Base-by-base conservation (phyloP, 2,113 vertebrate species). In the Falcunculus frontatus region DNA sequence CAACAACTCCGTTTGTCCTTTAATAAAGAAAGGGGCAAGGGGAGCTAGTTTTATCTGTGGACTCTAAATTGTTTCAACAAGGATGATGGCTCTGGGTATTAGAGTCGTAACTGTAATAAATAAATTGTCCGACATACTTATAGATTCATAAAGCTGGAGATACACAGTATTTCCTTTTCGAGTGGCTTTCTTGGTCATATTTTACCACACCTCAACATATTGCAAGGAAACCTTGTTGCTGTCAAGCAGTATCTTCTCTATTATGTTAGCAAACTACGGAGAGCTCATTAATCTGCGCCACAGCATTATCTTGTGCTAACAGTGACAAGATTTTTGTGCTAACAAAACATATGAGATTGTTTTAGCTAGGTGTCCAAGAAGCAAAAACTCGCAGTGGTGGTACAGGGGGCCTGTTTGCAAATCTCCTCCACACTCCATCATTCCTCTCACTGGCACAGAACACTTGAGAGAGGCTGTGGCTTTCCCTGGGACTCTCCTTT, bases 381-480 rank as follows among this genome's bases (percentile, higher is more conserved):
- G 30, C 26, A 63, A 78, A 67, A 23, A 9, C 1, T 55, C 47
- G 35, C 49, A 87, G 60, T 19, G 20, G 18, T 59, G 59, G 23
- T 16, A 21, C 35, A 70, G 5, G 14, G 8, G 13, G 4, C 12
- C 60, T 0, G 2, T 39, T 42, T 55, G 42, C 27, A 75, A 60
- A 72, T 42, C 19, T 42, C 53, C 53, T 89, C 73, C 49, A 32
- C 3, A 1, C n/a, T 52, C 27, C 68, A 81, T 37, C 55, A 73
- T 29, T 8, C 3, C 10, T 25, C 5, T 27, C 0, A 0, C 32
- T 3, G 1, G 25, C 42, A 8, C 55, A 15, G 37, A 29, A 56
- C 13, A 14, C 22, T 9, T 11, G 19, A 44, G 13, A 53, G 33
- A 74, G 33, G 10, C 62, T 69, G 37, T 53, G 56, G 49, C 35